Percentiles rank a stretch among this genome's conserved stretches.
These are phyloP conservation scores for Ormia ochracea DNA, from an alignment of 2,888 invertebrate species.

Conservation along the genomic window DNA sequence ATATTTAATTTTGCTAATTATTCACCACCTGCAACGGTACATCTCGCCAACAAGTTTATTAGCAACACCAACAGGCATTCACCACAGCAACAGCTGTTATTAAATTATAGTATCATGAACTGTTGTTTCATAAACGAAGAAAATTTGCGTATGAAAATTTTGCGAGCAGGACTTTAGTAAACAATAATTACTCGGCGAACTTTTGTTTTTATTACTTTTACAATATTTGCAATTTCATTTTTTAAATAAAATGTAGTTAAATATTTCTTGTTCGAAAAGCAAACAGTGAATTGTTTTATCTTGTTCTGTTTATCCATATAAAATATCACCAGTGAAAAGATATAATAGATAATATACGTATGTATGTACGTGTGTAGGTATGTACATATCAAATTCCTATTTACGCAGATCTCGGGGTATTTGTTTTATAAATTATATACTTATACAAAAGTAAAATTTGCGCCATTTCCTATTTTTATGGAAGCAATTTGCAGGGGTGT, in stretches of 20 bases:
- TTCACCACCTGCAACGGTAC: conserved; percentile 19
- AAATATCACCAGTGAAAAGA: no score
- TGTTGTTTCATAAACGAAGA: neutral
- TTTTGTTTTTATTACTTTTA: neutral
- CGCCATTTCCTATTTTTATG: no score
- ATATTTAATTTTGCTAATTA: neutral
- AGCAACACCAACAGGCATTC: neutral
- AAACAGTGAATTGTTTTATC: neutral
- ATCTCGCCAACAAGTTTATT: neutral
- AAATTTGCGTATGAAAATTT: neutral
- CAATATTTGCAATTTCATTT: neutral
- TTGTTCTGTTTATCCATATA: no score
- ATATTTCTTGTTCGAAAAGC: neutral
- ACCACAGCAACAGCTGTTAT: conserved; percentile 9
- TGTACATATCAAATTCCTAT: no score
- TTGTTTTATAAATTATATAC: no score
- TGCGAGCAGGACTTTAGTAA: neutral
- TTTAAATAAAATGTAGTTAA: conserved; percentile 2
- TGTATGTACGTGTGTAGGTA: neutral
- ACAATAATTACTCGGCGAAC: conserved; percentile 2
- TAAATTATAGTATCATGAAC: neutral
- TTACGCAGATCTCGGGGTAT: no score
- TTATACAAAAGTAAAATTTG: no score
- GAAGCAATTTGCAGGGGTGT: no score
- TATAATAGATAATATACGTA: neutral